Conservation (phyloP, 2,888 invertebrate genomes). For the Standfussiana lucernea region DNA sequence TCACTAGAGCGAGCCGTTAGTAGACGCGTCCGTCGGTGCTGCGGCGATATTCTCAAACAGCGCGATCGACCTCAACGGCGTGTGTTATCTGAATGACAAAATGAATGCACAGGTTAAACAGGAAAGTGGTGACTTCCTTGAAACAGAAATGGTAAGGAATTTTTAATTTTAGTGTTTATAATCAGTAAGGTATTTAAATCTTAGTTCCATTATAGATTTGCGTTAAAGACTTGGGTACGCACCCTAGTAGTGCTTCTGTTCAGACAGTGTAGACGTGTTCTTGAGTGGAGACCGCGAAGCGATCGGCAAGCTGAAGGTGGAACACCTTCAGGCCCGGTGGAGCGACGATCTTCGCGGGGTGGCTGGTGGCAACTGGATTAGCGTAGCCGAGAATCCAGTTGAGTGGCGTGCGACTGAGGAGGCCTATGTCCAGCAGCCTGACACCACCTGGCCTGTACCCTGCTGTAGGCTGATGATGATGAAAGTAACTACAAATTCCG, state of each 20-base stretch:
- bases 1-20: constrained; percentile 82
- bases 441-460: no score
- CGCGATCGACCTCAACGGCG: constrained; percentile 95
- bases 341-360: no score
- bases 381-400: no score
- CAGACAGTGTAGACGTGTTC: no score
- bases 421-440: no score
- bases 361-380: no score
- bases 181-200: neutral
- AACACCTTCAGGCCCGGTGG: no score
- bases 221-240: neutral
- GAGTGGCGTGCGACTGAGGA: no score
- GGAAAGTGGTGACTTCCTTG: constrained; percentile 82
- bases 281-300: no score
- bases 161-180: neutral
- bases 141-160: constrained; percentile 80
- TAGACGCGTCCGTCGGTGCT: constrained; percentile 92
- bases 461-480: no score
- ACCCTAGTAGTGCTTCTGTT: neutral
- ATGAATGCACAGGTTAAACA: constrained; percentile 87
- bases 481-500: neutral
- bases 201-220: neutral
- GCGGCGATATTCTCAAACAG: constrained; percentile 96
- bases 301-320: no score
- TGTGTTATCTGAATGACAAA: constrained; percentile 95